Base-by-base conservation (phyloP, 2,888 invertebrate species). In the Frankliniella intonsa region DNA sequence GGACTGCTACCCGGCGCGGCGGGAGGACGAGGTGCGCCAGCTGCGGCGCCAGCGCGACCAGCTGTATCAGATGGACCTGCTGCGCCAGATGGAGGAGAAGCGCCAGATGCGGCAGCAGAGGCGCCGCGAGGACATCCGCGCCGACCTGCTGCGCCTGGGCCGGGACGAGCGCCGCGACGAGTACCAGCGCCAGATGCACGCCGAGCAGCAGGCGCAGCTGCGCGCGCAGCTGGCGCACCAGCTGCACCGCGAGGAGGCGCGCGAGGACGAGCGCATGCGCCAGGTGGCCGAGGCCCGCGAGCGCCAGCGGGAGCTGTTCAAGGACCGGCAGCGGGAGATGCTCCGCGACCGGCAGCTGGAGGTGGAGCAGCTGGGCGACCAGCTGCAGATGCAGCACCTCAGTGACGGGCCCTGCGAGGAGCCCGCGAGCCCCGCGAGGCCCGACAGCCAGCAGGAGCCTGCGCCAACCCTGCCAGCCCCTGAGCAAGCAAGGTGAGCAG, bases 1-100 rank as follows among this genome's bases (percentile, higher is more conserved):
- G 69, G 69, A 76, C 69, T 76, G 69, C 69, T 76, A 76, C 69
- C 69, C 69, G 69, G 22, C 69, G 69, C 69, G 69, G 69, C 69
- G 69, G 1, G 69, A 76, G 69, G 69, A 76, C 69, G 69, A 76
- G 12, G 69, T 76, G 69, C 69, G 25, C 22, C 22, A 5, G 22
- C 69, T 76, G 69, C 69, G 69, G 11, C 69, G 69, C 11, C 69
- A 22, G 69, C 69, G 69, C 22, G 69, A 76, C 69, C 22, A 76
- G 25, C 22, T 12, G 22, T 76, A 76, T 22, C 69, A 76, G 69
- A 9, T 76, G 69, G 69, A 76, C 69, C 69, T 76, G 69, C 69
- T 76, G 69, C 69, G 69, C 69, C 69, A 76, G 69, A 76, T 76
- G 22, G 69, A 76, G 69, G 69, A 76, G 10, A 76, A 76, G 69